phyloP scores from a whole-genome alignment of 2,888 invertebrate species.

The Cactoblastis cactorum region DNA sequence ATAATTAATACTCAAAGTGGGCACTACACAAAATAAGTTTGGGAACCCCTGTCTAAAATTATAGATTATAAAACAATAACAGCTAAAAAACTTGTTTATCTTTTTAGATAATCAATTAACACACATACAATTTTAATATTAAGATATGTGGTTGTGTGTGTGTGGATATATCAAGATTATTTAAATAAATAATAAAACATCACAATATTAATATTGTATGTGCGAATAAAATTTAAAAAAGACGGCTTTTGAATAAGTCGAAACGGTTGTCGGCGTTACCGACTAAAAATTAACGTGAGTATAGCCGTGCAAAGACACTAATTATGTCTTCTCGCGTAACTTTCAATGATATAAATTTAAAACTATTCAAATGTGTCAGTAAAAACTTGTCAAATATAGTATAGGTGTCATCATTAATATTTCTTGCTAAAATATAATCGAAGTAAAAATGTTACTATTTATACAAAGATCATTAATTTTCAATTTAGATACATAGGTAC shows the following conservation, averaged over 20 bases:
- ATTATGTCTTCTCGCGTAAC: no score
- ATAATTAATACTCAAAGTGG: no score
- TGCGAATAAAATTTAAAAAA: no score
- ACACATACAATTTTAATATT: conserved; percentile 4
- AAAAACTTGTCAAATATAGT: conserved; percentile 8
- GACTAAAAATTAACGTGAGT: no score
- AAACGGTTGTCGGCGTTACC: no score
- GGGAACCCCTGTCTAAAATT: no score
- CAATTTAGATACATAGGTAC: not conserved
- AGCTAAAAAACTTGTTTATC: not conserved
- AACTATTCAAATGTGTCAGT: not conserved
- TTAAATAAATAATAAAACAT: not conserved
- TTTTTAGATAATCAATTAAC: not conserved
- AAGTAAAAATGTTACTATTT: not conserved
- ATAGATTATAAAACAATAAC: not conserved
- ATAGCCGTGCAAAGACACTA: no score
- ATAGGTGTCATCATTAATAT: conserved; percentile 12
- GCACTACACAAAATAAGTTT: no score
- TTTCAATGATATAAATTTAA: no score
- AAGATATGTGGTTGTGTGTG: conserved; percentile 1
- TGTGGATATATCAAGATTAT: not conserved
- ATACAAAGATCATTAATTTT: not conserved
- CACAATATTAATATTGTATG: conserved; percentile 5
- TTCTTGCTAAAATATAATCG: conserved; percentile 5
- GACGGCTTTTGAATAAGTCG: no score